phyloP scores from a whole-genome alignment of 2,797 vertebrate species.

The Gymnopithys bicolor region DNA sequence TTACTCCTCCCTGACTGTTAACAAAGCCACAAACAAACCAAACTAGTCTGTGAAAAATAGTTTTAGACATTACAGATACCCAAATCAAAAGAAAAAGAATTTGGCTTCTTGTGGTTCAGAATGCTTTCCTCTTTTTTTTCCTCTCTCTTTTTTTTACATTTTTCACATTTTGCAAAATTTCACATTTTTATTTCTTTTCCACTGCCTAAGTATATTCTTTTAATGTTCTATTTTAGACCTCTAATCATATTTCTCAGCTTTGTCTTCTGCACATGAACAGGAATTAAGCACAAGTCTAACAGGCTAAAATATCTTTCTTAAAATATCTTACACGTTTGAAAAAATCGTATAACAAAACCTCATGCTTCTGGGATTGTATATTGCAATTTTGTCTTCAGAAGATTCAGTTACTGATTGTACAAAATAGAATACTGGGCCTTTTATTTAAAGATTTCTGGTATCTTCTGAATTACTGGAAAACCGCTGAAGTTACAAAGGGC shows the following conservation, averaged over 20 bases:
- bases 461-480: background rate
- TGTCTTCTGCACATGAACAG: background rate
- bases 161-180: too few species aligned
- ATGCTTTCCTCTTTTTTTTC: background rate
- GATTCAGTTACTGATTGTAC: background rate
- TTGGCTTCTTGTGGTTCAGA: background rate
- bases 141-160: accelerated
- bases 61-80: background rate
- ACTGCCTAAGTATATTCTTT: background rate
- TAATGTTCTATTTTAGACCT: background rate
- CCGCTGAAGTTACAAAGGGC: background rate
- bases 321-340: background rate
- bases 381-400: background rate
- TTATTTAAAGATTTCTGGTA: background rate
- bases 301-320: background rate
- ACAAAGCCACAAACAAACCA: background rate
- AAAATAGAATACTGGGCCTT: background rate
- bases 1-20: background rate
- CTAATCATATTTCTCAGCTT: background rate
- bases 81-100: background rate
- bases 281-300: background rate
- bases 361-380: background rate
- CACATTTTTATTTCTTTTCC: background rate
- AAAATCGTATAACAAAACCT: background rate
- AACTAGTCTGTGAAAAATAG: background rate